Evolutionary conservation across 53 echinoderm and acorn worm species (phyloP).

Genomic region (Temnopleurus reevesii): DNA sequence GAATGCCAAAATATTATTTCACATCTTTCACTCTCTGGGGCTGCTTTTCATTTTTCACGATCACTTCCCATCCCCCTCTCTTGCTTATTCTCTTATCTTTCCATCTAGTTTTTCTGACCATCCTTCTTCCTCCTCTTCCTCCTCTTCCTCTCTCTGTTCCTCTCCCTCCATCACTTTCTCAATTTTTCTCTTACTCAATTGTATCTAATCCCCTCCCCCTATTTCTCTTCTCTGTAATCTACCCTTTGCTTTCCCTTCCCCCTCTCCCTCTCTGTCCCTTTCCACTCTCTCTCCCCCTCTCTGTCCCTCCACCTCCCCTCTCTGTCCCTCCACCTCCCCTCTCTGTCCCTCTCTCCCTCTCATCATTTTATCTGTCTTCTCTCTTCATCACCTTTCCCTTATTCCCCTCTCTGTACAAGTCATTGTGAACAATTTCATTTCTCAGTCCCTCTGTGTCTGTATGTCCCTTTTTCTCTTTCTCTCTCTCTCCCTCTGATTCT

Average conservation of each 20-base stretch:
- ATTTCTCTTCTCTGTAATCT: too few species aligned
- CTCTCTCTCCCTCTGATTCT: too few species aligned
- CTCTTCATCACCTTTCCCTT: background rate
- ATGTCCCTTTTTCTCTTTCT: background rate
- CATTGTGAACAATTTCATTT: too few species aligned
- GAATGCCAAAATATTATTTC: too few species aligned
- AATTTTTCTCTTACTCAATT: background rate
- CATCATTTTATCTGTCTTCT: background rate
- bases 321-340: background rate
- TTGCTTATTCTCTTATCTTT: background rate
- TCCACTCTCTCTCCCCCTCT: background rate
- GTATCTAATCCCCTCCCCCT: background rate
- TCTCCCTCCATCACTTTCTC: background rate
- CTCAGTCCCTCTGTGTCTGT: too few species aligned
- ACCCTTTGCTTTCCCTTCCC: too few species aligned
- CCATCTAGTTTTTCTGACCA: background rate
- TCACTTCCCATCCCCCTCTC: background rate
- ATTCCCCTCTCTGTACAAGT: too few species aligned
- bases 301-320: background rate
- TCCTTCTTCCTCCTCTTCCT: background rate
- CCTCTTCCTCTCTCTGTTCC: background rate
- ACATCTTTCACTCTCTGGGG: background rate
- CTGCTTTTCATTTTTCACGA: too few species aligned
- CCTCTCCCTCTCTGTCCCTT: too few species aligned
- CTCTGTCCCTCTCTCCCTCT: background rate